Percentiles rank a stretch among this genome's conserved stretches.
Evolutionary conservation across 2,797 vertebrate species (phyloP).

Genomic region (Pseudochaenichthys georgianus): DNA sequence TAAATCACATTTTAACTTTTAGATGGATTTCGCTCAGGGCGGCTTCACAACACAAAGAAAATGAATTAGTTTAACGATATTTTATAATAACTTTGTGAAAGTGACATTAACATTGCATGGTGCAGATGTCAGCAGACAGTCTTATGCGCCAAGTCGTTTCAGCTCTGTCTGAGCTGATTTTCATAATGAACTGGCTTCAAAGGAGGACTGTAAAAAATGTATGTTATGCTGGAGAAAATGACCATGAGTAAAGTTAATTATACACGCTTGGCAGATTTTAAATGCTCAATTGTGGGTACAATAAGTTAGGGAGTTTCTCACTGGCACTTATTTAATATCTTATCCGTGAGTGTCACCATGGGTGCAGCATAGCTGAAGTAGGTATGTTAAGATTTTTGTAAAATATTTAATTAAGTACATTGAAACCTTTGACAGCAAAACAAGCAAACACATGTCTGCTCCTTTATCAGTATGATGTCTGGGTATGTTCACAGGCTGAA

Average conservation of each 20-base stretch:
- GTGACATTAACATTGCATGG: background rate
- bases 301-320: background rate
- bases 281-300: background rate
- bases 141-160: background rate
- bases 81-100: no score
- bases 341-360: background rate
- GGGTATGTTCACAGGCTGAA: background rate
- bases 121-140: background rate
- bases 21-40: background rate
- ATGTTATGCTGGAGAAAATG: no score
- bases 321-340: background rate
- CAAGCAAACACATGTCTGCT: background rate
- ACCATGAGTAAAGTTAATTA: background rate
- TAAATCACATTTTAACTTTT: background rate
- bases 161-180: background rate
- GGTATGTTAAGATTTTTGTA: background rate
- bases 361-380: background rate
- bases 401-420: background rate
- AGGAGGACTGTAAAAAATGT: no score
- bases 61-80: background rate
- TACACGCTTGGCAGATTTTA: background rate
- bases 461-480: background rate
- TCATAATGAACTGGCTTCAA: background rate
- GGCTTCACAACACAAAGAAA: background rate
- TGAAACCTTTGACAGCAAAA: background rate